Evolutionary conservation across 2,113 vertebrate species (phyloP), one percentile per base, ranked within the genome.

Genomic region (Lampris megalopsis): DNA sequence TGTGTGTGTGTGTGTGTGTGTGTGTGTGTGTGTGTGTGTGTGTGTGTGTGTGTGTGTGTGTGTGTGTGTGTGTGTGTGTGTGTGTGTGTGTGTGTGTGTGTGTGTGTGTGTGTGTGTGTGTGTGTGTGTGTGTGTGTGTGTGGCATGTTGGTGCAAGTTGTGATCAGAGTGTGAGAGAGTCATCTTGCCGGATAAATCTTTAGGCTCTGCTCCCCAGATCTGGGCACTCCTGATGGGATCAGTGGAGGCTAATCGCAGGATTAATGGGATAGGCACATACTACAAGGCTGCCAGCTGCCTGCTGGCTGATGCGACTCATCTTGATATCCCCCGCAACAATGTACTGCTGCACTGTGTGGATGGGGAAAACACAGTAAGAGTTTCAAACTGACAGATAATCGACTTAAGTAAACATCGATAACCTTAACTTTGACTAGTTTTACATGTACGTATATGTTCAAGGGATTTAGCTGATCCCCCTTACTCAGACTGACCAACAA

Each of bases 141-240:
- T 48, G 1, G 49, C 65, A 5, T 9, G 24, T 49, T 41, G 48
- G 63, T 72, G 67, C 13, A 9, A 81, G 75, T 54, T 36, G 64
- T 60, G 71, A 53, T 71, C 73, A 62, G 60, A 59, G 64, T 36
- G 67, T 71, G 68, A 53, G 60, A 71, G 65, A 67, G 63, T 56
- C 11, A 62, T 79, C 81, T 68, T 81, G 71, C 62, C 54, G 86
- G 82, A 85, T 92, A 90, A 90, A 89, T 83, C 89, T 87, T 81
- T 77, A 70, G 89, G 82, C 84, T 91, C 85, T 87, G 83, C 84
- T 81, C 82, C 86, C 77, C 82, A 88, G 85, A 91, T 90, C 89
- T 83, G 86, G 90, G 84, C 89, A 92, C 87, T 85, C 86, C 91
- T 91, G 91, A 92, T 91, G 89, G 86, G 90, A 93, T 92, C 86